These are phyloP conservation scores for Pseudonaja textilis DNA, from an alignment of 2,113 vertebrate species.

Conservation along the genomic window DNA sequence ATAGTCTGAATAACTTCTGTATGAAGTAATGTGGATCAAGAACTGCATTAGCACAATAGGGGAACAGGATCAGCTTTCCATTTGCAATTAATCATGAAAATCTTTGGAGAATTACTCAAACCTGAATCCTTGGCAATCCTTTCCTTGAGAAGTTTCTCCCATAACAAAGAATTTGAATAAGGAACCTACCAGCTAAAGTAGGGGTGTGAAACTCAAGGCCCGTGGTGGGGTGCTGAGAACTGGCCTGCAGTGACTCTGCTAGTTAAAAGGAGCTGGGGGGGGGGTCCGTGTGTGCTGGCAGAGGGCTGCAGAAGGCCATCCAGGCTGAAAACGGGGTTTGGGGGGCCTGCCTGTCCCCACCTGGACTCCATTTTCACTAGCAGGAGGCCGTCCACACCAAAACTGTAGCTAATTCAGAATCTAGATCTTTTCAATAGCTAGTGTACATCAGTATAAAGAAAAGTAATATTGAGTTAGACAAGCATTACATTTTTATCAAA, in stretches of 20 bases:
- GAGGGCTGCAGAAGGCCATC: no score
- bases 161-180: neutral
- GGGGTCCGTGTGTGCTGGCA: no score
- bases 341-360: no score
- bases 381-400: no score
- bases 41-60: neutral
- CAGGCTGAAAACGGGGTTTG: no score
- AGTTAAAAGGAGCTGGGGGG: no score
- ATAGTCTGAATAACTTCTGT: conserved; percentile 52
- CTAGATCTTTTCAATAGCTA: neutral
- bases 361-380: no score
- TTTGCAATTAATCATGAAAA: conserved; percentile 2
- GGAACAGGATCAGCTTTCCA: conserved; percentile 36
- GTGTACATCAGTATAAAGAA: neutral
- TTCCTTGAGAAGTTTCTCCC: neutral
- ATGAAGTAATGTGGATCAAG: conserved; percentile 55
- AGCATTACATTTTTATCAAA: neutral
- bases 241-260: no score
- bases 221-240: no score
- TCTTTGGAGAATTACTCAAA: conserved; percentile 26
- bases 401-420: no score
- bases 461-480: neutral
- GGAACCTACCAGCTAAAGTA: conserved; percentile 32
- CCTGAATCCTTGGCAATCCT: conserved; percentile 17
- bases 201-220: no score